Evolutionary conservation across 2,113 vertebrate genomes (phyloP).

Genomic region (Phocoena phocoena): DNA sequence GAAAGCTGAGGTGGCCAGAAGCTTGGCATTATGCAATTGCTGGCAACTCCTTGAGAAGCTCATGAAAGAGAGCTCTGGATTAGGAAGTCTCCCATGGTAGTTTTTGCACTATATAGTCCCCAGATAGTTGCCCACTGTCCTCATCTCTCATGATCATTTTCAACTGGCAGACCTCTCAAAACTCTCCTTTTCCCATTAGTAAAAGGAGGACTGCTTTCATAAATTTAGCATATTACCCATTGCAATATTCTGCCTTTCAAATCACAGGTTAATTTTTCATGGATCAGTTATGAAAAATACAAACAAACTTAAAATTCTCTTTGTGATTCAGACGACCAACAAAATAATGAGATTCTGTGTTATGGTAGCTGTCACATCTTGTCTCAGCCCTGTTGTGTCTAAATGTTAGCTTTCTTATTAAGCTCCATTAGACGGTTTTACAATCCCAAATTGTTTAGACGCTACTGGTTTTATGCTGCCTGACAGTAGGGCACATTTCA

Average conservation of each 20-base stretch:
- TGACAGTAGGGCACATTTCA: slow-evolving; percentile 34
- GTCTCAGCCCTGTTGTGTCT: slow-evolving; percentile 69
- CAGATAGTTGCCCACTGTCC: rapidly evolving
- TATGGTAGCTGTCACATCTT: slow-evolving; percentile 69
- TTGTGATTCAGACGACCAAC: slow-evolving; percentile 56
- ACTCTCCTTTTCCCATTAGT: not conserved
- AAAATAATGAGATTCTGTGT: slow-evolving; percentile 74
- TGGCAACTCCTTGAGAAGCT: not conserved
- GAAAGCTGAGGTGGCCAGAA: not conserved
- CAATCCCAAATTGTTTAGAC: slow-evolving; percentile 64
- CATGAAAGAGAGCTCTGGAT: not conserved
- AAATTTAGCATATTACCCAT: not conserved
- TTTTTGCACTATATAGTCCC: not conserved
- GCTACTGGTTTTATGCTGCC: slow-evolving; percentile 45
- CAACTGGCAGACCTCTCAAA: not conserved
- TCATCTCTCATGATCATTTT: not conserved
- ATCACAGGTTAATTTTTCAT: slow-evolving; percentile 57
- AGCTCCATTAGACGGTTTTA: slow-evolving; percentile 69
- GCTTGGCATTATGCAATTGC: not conserved
- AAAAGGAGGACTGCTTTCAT: not conserved
- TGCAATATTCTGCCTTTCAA: not conserved
- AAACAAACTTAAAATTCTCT: slow-evolving; percentile 66
- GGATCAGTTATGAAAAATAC: slow-evolving; percentile 62
- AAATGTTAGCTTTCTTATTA: slow-evolving; percentile 71
- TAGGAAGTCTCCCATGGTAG: not conserved